A percentile compares a stretch with the other conserved stretches of the same genome.
Evolutionary conservation across 2,797 vertebrate genomes (phyloP).

Genomic region (Microctenopoma stevenorrisi): DNA sequence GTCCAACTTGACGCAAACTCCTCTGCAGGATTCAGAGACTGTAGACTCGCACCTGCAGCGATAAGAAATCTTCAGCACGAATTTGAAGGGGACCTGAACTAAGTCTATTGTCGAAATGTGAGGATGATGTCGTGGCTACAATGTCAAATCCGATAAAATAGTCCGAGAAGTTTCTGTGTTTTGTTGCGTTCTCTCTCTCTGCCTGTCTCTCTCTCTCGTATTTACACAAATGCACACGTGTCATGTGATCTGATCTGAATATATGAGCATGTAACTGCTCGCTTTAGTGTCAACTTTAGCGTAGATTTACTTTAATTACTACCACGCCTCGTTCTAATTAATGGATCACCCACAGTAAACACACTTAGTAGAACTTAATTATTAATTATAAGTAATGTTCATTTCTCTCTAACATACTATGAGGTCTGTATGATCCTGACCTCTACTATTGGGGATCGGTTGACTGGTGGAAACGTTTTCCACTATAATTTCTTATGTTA

Average conservation of each 20-base stretch:
- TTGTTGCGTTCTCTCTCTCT: not conserved
- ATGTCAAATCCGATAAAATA: not conserved
- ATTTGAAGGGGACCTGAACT: not conserved
- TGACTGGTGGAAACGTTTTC: not conserved
- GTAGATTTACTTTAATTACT: not conserved
- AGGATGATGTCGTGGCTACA: accelerated
- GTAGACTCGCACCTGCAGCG: conserved; percentile 21
- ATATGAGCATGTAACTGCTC: not conserved
- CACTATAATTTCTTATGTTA: not conserved
- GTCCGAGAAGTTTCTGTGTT: not conserved
- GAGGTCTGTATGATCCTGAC: conserved; percentile 25
- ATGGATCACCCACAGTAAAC: not conserved
- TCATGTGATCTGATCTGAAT: conserved; percentile 20
- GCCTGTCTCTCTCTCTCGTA: not conserved
- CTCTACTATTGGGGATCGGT: conserved; percentile 11
- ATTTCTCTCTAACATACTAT: not conserved
- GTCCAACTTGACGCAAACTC: conserved; percentile 21
- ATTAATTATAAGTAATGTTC: not conserved
- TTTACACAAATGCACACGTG: not conserved
- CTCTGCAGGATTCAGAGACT: conserved; percentile 12
- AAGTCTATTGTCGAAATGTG: not conserved
- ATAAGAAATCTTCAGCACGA: not conserved
- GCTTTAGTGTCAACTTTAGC: not conserved
- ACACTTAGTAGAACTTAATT: not conserved
- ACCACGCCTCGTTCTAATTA: not conserved